Base-by-base conservation (phyloP, 2,113 vertebrate species). In the Solenodon paradoxus region DNA sequence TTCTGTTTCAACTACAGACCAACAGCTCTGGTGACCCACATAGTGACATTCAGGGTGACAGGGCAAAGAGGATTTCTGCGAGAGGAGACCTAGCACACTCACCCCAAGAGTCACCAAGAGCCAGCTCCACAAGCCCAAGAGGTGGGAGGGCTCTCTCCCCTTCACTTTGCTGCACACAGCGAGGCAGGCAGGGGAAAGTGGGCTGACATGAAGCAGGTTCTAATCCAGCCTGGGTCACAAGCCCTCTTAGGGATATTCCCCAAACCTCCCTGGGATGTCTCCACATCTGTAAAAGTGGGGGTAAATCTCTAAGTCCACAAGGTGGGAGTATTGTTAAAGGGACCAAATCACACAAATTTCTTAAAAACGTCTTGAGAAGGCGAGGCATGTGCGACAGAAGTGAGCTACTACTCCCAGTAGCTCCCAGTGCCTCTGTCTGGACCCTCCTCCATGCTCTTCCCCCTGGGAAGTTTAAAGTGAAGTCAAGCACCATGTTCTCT, bases 131-230 rank as follows among this genome's bases (percentile, higher is more conserved):
- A 32, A 42, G 51, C 63, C 22, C 77, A 51, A 45, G 20, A 32
- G n/a, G 20, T 3, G 8, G 0, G 12, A 2, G 0, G 28, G 55
- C 72, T 59, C 30, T n/a, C 51, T n/a, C 30, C 9, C 8, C 45
- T 32, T 42, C 19, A 4, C 71, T 40, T 61, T 22, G 40, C 28
- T 28, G 13, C n/a, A n/a, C n/a, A n/a, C n/a, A n/a, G n/a, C n/a
- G n/a, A n/a, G n/a, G n/a, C 28, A 63, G 78, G 26, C 53, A 86
- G 15, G 63, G 66, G 49, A 16, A 83, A 35, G 35, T 30, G 22
- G 63, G 19, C 55, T 11, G 55, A 42, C 0, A 7, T 38, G 61
- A 11, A 74, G 28, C 26, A 20, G 55, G 20, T 66, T 84, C 71
- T 82, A 59, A 79, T 17, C 82, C 66, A 59, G 26, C 8, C 45